Evolutionary conservation across 2,797 vertebrate genomes (phyloP), one percentile per base, ranked within the genome.

Genomic region (Lacerta viridis): DNA sequence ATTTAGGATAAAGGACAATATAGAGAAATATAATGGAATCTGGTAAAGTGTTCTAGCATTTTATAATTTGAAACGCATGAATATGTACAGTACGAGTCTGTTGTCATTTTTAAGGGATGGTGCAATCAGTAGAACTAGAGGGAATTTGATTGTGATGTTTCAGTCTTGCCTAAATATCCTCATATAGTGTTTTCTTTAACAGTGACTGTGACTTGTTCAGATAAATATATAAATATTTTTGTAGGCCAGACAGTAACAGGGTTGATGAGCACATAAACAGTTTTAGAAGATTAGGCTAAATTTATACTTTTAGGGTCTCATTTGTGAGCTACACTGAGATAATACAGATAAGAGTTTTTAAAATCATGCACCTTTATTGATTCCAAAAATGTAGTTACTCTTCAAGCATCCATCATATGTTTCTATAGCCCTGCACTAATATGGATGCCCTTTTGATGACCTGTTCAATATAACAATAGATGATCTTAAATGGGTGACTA

Each of bases 361-460:
- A 59, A 84, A 59, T 7, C 7, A 43, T 4, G 2, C 5, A 13
- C 3, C 29, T 5, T 36, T 36, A 69, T 50, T 84, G 39, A 74
- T 84, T 59, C 55, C 50, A 59, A 59, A 39, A 23, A 59, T 39
- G 13, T 23, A 75, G 18, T 15, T 25, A 29, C 11, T 66, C 39
- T 46, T 46, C 66, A 50, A 27, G 13, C 23, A 4, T 25, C 23
- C 8, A 27, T 39, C 27, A 93, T 71, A 78, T 82, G 75, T 90
- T 87, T 83, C 86, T 88, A 81, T 90, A 61, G 20, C 43, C 25
- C 59, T 39, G 55, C 66, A 78, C 85, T 84, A 87, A 91, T 87
- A 89, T 66, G 46, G 5, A 55, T 91, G n/a, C 79, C 41, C 88
- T 88, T 69, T 84, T 74, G 87, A 46, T 80, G 91, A 59, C 18